Conservation (phyloP, 1,140 invertebrate species). For the Metaphire vulgaris region DNA sequence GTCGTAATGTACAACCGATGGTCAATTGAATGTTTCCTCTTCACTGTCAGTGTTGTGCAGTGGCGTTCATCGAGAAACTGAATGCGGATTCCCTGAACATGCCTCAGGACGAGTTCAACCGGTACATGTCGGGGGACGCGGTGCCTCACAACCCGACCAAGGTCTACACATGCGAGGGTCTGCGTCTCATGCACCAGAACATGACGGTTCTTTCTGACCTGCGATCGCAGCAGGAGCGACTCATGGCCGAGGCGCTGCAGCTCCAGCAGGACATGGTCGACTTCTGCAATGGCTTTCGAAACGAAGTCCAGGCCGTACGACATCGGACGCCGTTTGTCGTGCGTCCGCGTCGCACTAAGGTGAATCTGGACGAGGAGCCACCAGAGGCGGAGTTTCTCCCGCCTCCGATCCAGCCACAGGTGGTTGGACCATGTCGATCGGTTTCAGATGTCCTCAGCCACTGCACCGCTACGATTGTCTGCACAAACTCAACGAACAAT, state of each 20-base stretch:
- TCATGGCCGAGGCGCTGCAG: constrained; percentile 57
- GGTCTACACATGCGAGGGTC: constrained; percentile 60
- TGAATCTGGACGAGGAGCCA: constrained; percentile 42
- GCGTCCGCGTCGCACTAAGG: constrained; percentile 48
- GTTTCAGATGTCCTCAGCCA: not conserved
- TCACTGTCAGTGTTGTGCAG: constrained; percentile 83
- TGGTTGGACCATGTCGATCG: constrained; percentile 5
- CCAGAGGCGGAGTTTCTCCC: constrained; percentile 4
- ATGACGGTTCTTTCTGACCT: constrained; percentile 61
- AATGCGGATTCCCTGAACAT: constrained; percentile 89
- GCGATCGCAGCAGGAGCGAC: constrained; percentile 57
- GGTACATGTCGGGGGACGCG: constrained; percentile 86
- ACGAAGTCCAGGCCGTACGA: constrained; percentile 40
- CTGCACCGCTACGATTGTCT: not conserved
- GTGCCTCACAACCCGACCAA: constrained; percentile 59
- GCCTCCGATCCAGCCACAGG: constrained; percentile 24
- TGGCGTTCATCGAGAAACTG: constrained; percentile 93
- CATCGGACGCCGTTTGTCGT: constrained; percentile 41
- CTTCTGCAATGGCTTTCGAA: constrained; percentile 55
- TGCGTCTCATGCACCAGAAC: constrained; percentile 54
- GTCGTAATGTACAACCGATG: too few relatives aligned
- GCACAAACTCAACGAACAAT: not conserved
- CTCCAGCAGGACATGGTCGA: constrained; percentile 62
- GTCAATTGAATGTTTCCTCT: too few relatives aligned
- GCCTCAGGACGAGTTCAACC: constrained; percentile 82